A percentile compares a stretch with the other conserved stretches of the same genome.
phyloP scores from a whole-genome alignment of 1,140 invertebrate species.

The Dendrolimus kikuchii region DNA sequence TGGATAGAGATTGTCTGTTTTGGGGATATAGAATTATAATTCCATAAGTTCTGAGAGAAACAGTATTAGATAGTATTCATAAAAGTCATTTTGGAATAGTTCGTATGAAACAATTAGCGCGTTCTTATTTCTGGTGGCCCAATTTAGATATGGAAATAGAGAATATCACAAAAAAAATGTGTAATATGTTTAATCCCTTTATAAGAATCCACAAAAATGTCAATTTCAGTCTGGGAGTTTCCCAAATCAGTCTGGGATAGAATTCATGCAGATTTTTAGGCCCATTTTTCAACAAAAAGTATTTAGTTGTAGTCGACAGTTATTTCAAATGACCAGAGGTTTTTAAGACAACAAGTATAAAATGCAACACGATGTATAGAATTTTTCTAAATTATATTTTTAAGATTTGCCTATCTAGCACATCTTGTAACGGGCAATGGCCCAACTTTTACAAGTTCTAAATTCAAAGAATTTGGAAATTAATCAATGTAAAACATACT shows the following conservation, averaged over 20 bases:
- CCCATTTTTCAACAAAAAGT: too few species aligned
- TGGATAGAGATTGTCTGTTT: conserved; percentile 21
- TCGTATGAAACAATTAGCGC: conserved; percentile 18
- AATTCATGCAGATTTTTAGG: too few species aligned
- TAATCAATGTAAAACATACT: conserved; percentile 26
- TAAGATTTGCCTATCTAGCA: conserved; percentile 9
- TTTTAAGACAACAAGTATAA: conserved; percentile 13
- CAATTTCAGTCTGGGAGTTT: too few species aligned
- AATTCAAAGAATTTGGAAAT: conserved; percentile 20
- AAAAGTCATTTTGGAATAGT: conserved; percentile 20
- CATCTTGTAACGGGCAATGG: conserved; percentile 18
- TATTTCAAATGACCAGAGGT: conserved; percentile 18
- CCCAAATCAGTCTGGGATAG: too few species aligned
- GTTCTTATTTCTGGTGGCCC: conserved; percentile 21
- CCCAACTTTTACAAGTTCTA: too few species aligned
- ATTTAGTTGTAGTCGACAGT: conserved; percentile 11
- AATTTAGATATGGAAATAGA: conserved; percentile 17
- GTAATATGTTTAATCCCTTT: conserved; percentile 13
- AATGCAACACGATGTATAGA: conserved; percentile 6
- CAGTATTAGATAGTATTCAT: conserved; percentile 16
- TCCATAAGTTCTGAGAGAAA: conserved; percentile 10
- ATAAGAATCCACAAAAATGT: conserved; percentile 12
- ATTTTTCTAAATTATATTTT: conserved; percentile 10
- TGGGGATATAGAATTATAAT: conserved; percentile 22
- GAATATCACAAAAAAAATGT: conserved; percentile 16